These are phyloP conservation scores for Camponotus fellah DNA, from an alignment of 2,888 invertebrate species.

Conservation along the genomic window DNA sequence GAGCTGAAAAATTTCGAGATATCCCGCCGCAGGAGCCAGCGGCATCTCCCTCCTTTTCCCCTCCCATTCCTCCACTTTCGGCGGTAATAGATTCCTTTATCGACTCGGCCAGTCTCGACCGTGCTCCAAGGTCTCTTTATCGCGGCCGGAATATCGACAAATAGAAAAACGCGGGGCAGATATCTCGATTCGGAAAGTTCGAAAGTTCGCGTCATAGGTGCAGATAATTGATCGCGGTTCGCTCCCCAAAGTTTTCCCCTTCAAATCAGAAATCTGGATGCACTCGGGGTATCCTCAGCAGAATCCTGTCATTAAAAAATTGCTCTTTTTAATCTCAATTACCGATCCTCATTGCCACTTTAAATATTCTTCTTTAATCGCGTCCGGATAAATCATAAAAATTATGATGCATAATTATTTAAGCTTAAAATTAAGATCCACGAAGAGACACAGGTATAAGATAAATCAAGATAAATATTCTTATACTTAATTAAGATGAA, in stretches of 20 bases:
- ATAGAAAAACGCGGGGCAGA: constrained; percentile 74
- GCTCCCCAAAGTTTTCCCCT: constrained; percentile 10
- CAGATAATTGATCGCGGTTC: constrained; percentile 69
- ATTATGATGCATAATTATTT: not conserved
- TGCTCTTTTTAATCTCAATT: not conserved
- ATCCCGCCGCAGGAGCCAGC: constrained; percentile 29
- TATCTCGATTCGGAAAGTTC: constrained; percentile 65
- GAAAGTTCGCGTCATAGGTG: constrained; percentile 72
- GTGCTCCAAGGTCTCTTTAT: constrained; percentile 75
- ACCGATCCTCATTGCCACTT: too few relatives aligned
- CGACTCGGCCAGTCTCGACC: constrained; percentile 75
- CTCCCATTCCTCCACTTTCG: constrained; percentile 10
- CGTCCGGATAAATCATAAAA: not conserved
- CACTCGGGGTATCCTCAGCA: not conserved
- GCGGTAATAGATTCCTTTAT: constrained; percentile 82
- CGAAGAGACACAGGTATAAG: not conserved
- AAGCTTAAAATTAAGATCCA: not conserved
- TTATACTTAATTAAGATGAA: constrained; percentile 12
- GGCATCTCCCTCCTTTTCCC: not conserved
- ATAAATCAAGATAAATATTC: constrained; percentile 18
- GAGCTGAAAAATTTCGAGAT: constrained; percentile 70
- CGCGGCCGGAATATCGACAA: constrained; percentile 80
- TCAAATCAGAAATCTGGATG: not conserved
- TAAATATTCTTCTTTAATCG: not conserved
- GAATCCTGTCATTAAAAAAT: not conserved